Conservation (phyloP, 2,113 vertebrate genomes). For the Telmatochromis sp. region DNA sequence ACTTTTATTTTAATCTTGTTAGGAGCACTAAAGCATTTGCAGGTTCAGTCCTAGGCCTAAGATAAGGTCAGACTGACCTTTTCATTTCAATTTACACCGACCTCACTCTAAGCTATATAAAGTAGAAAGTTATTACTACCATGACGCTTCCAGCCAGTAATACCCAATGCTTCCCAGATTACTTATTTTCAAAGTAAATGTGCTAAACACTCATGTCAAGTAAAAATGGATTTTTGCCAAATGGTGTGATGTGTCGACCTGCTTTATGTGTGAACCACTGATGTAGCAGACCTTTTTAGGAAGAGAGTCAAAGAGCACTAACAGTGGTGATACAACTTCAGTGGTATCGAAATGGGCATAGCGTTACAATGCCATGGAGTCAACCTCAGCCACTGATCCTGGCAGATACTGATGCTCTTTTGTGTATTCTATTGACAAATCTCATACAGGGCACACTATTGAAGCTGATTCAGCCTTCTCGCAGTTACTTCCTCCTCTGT, state of each 20-base stretch:
- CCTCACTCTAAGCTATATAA: background rate
- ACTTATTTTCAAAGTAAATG: background rate
- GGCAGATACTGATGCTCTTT: background rate
- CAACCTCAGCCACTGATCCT: background rate
- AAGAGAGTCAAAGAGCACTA: background rate
- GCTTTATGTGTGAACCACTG: background rate
- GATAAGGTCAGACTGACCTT: background rate
- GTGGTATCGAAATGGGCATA: background rate
- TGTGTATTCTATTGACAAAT: background rate
- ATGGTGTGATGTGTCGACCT: background rate
- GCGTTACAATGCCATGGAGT: background rate
- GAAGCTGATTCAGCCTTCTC: background rate
- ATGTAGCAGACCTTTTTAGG: background rate
- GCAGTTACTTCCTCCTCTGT: background rate
- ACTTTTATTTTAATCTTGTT: background rate
- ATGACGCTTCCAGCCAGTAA: background rate
- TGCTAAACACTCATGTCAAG: background rate
- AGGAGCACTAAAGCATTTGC: background rate
- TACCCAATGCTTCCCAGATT: background rate
- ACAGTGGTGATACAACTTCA: background rate
- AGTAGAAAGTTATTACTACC: background rate
- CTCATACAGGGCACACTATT: background rate
- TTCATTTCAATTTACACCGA: background rate
- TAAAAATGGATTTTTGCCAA: background rate
- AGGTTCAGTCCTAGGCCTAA: background rate